Evolutionary conservation across 2,797 vertebrate genomes (phyloP), one percentile per base, ranked within the genome.

Genomic region (Prunella strophiata): DNA sequence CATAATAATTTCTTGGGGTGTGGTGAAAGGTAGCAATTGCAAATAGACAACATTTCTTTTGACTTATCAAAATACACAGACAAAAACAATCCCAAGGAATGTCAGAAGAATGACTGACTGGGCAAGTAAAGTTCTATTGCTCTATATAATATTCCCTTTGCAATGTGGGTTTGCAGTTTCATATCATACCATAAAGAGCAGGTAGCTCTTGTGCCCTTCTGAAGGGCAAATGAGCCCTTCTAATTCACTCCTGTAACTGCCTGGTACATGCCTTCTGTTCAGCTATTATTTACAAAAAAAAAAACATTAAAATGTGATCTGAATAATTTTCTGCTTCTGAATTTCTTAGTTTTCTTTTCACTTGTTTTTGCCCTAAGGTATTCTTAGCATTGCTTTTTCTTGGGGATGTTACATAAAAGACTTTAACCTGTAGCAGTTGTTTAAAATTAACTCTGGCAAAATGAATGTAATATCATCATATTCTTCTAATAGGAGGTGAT

Each of bases 281-380:
- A 42, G 40, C 25, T 76, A 63, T 55, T 57, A 85, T 79, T 16
- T 7, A 34, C 52, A 77, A 59, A 61, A 13, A 36, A 51, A 9
- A 2, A 27, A 51, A 29, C 19, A 67, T 9, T 16, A 48, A 67
- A 57, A 29, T 15, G 32, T 47, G 17, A 65, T 47, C 61, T 61
- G 84, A 90, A 54, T 61, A 0, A 52, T 90, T 76, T 88, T 86
- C 43, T 65, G 17, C 36, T 70, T 20, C 45, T 86, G 51, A 34
- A 40, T 86, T 86, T 93, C 52, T 94, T 73, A 26, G 20, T 88
- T 89, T 89, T 57, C 50, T 74, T 88, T 27, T 82, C n/a, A 40
- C 40, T 84, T 88, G n/a, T 42, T 94, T 94, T 86, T 50, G 34
- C 15, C 19, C 40, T 62, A 58, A 42, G 27, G 45, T 43, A 52